phyloP scores from a whole-genome alignment of 1,140 invertebrate species.

The Drosophila busckii region DNA sequence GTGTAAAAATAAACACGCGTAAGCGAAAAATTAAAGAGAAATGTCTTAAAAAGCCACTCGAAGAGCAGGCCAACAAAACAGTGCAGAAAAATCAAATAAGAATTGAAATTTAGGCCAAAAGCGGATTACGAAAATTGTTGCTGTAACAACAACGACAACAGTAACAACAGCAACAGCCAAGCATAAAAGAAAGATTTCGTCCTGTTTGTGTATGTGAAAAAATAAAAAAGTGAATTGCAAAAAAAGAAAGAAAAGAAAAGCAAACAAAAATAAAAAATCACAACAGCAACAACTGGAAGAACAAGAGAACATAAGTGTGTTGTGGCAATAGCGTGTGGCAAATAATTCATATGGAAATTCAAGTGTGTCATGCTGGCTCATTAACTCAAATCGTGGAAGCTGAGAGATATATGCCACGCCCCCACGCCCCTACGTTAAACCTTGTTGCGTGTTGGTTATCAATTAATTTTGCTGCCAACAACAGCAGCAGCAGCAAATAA shows the following conservation, averaged over 20 bases:
- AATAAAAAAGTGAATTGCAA: constrained; percentile 58
- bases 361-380: constrained; percentile 52
- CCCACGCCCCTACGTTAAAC: background rate
- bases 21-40: constrained; percentile 8
- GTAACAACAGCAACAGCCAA: constrained; percentile 24
- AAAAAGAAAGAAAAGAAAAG: constrained; percentile 21
- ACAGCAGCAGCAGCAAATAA: constrained; percentile 19
- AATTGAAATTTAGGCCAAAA: constrained; percentile 71
- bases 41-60: constrained; percentile 31
- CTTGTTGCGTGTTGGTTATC: constrained; percentile 51
- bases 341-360: constrained; percentile 62
- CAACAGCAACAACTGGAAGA: constrained; percentile 14
- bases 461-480: constrained; percentile 54
- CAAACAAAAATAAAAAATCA: constrained; percentile 28
- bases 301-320: constrained; percentile 1
- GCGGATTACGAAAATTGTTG: constrained; percentile 63
- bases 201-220: constrained; percentile 13
- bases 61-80: constrained; percentile 35
- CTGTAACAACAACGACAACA: constrained; percentile 20
- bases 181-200: constrained; percentile 31
- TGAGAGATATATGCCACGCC: constrained; percentile 7
- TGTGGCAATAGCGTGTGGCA: background rate
- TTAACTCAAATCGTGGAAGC: constrained; percentile 25
- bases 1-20: constrained; percentile 41
- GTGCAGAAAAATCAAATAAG: constrained; percentile 47